Base-by-base conservation (phyloP, 2,797 vertebrate species). In the Typhlichthys subterraneus region DNA sequence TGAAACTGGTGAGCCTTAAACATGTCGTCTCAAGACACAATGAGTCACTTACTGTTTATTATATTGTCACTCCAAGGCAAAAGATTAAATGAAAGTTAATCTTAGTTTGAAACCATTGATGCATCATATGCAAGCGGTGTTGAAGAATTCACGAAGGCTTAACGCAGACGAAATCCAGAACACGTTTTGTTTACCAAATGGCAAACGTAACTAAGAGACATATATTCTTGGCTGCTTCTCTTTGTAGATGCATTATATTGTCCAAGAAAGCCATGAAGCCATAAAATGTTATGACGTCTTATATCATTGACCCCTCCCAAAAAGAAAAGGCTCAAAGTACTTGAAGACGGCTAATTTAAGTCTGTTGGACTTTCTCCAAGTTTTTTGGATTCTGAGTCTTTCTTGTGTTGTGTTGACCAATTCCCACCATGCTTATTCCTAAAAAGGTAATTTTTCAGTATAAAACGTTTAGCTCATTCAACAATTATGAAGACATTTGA, bases 341-440 rank as follows among this genome's bases (percentile, higher is more conserved):
- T 72, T 15, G 70, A 65, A 71, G 5, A 10, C 29, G 76, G 79
- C 79, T 80, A 76, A 86, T 84, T 63, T 56, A 63, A 74, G 70
- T 64, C 5, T 33, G 38, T 70, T 87, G 87, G 70, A 79, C 46
- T 59, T 2, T 50, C 53, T 77, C 70, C 70, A 80, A 68, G 59
- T 68, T 55, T 10, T 38, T 14, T n/a, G 1, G 5, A 53, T 45
- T 15, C n/a, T 19, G 52, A 15, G 12, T 57, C 65, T 61, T 61
- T 68, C 70, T 73, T 77, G 88, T 75, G 75, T 59, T 79, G 81
- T 90, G 85, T 89, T 89, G 65, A 82, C 77, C 76, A 84, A 87
- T 83, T 85, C 79, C 9, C 73, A 82, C 80, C 86, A 74, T 83
- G 80, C 76, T 85, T 89, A 79, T 90, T 87, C 91, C 91, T 85